Evolutionary conservation across 2,888 invertebrate genomes (phyloP).

Genomic region (Electrophaes corylata): DNA sequence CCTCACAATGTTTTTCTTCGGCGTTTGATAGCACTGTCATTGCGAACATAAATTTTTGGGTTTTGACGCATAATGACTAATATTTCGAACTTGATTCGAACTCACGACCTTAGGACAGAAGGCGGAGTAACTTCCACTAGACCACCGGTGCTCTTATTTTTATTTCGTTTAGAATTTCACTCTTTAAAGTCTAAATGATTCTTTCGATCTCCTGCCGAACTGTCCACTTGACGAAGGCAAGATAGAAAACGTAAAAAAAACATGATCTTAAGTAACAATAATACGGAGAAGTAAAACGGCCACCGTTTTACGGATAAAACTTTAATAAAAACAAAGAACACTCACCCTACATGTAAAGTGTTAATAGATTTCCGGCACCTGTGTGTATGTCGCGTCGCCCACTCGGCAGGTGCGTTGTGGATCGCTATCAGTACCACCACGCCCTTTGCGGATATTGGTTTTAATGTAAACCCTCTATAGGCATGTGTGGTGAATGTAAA

Average conservation of each 20-base stretch:
- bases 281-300: background rate
- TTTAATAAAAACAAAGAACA: slow-evolving; percentile 17
- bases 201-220: background rate
- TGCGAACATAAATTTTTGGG: too few species aligned
- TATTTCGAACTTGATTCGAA: too few species aligned
- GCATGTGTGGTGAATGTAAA: slow-evolving; percentile 17
- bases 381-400: slow-evolving; percentile 25
- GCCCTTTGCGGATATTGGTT: slow-evolving; percentile 54
- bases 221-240: too few species aligned
- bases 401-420: slow-evolving; percentile 43
- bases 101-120: too few species aligned
- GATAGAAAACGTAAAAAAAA: too few species aligned
- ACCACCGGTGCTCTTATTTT: too few species aligned
- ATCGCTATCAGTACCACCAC: slow-evolving; percentile 49
- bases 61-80: too few species aligned
- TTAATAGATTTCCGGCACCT: slow-evolving; percentile 34
- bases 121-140: too few species aligned
- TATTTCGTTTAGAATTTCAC: slow-evolving; percentile 3
- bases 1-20: too few species aligned
- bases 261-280: too few species aligned
- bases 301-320: background rate
- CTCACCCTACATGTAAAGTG: slow-evolving; percentile 51
- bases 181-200: slow-evolving; percentile 6
- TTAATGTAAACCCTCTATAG: slow-evolving; percentile 31
- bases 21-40: too few species aligned